Evolutionary conservation across 2,113 vertebrate genomes (phyloP).

Genomic region (Microtus montanus): DNA sequence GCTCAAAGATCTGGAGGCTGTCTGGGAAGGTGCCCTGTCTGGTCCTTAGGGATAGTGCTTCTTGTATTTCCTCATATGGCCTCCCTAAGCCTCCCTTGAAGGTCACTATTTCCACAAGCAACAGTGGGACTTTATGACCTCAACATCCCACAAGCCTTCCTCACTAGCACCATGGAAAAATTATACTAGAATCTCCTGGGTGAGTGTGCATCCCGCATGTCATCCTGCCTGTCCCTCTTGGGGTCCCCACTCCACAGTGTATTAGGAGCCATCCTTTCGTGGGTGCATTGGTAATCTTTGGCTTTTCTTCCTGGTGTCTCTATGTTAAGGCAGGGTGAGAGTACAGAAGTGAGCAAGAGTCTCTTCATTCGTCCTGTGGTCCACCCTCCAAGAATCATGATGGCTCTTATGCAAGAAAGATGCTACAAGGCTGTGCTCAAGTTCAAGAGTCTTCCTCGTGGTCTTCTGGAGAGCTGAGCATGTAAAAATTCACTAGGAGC

Average conservation of each 20-base stretch:
- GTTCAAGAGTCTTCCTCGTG: no score
- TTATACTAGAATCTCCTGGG: no score
- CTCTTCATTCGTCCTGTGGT: rapidly evolving
- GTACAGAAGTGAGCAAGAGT: rapidly evolving
- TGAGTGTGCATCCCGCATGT: neutral
- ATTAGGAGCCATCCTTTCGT: neutral
- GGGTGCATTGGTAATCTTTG: no score
- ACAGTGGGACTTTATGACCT: rapidly evolving
- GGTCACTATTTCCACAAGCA: no score
- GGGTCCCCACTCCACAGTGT: no score
- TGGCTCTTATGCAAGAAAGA: neutral
- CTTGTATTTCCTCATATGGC: no score
- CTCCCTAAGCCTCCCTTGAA: rapidly evolving
- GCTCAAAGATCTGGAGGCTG: neutral
- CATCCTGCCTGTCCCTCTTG: neutral
- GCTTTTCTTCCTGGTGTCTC: neutral
- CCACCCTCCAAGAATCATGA: neutral
- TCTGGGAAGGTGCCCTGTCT: no score
- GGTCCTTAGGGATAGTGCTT: neutral
- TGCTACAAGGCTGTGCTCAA: rapidly evolving
- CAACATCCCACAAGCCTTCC: neutral
- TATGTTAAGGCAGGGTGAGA: rapidly evolving
- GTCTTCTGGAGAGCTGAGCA: neutral
- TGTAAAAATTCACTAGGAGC: rapidly evolving
- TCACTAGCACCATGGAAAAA: no score